phyloP scores from a whole-genome alignment of 1,140 invertebrate genomes.

The Drosophila sp. region DNA sequence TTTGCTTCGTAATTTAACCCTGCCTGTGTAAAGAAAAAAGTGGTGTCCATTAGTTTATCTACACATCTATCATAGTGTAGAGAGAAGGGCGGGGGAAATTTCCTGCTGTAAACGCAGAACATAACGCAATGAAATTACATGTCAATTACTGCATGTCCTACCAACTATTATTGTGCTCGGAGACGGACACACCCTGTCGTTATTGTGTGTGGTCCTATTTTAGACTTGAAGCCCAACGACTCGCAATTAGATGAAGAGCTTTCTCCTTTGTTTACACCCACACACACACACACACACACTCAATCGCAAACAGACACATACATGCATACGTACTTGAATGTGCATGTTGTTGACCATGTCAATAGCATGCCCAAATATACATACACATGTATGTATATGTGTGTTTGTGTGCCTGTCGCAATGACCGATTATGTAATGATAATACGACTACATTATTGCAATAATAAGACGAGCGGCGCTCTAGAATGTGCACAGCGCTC shows the following conservation, averaged over 20 bases:
- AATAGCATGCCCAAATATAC: constrained; percentile 9
- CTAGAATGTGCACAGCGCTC: constrained; percentile 32
- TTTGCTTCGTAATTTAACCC: background rate
- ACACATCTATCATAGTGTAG: no score
- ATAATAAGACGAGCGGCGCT: constrained; percentile 39
- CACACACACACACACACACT: constrained; percentile 1
- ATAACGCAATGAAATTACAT: constrained; percentile 13
- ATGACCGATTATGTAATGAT: constrained; percentile 71
- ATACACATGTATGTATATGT: background rate
- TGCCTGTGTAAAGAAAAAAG: no score
- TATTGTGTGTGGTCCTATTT: constrained; percentile 13
- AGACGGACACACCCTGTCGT: constrained; percentile 26
- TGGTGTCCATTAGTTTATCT: no score
- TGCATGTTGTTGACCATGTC: constrained; percentile 20
- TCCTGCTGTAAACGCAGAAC: background rate
- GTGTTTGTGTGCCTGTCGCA: constrained; percentile 28
- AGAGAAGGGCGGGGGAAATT: no score
- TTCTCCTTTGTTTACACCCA: constrained; percentile 30
- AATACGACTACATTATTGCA: constrained; percentile 55
- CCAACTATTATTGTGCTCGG: background rate
- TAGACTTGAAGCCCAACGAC: constrained; percentile 6
- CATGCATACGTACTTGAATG: background rate
- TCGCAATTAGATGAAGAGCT: constrained; percentile 37
- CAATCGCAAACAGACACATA: background rate
- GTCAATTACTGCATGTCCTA: constrained; percentile 18